Percentiles rank a stretch among this genome's conserved stretches.
Conservation (phyloP, 2,797 vertebrate genomes). For the Oryzias dopingdopingensis region DNA sequence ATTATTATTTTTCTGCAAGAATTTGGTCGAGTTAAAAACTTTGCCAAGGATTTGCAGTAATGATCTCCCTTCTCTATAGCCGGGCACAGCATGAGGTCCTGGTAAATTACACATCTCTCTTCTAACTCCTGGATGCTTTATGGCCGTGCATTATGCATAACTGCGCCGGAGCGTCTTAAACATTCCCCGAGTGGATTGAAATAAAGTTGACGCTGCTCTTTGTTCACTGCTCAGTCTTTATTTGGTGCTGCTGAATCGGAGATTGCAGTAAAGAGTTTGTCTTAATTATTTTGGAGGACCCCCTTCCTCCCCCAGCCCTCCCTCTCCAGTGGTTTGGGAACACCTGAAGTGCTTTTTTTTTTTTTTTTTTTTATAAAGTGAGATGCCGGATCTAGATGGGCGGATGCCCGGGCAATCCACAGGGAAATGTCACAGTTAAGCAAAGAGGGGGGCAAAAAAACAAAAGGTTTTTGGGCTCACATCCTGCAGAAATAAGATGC, state of each 20-base stretch:
- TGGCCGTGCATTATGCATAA: slow-evolving; percentile 80
- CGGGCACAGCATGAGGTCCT: slow-evolving; percentile 72
- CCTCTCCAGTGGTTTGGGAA: slow-evolving; percentile 61
- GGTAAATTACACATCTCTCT: slow-evolving; percentile 79
- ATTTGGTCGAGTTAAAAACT: slow-evolving; percentile 72
- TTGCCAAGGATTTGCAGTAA: slow-evolving; percentile 80
- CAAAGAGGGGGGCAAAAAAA: slow-evolving; percentile 16
- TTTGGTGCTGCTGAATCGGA: slow-evolving; percentile 80
- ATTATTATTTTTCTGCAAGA: slow-evolving; percentile 72
- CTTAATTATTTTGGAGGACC: slow-evolving; percentile 77
- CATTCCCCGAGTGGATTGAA: slow-evolving; percentile 80
- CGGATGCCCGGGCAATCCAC: slow-evolving; percentile 58
- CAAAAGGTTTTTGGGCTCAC: slow-evolving; percentile 11
- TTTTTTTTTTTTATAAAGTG: slow-evolving; percentile 20
- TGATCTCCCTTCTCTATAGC: slow-evolving; percentile 74
- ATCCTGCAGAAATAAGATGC: not conserved
- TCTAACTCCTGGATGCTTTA: slow-evolving; percentile 78
- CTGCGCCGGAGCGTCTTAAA: slow-evolving; percentile 74
- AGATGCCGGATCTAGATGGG: slow-evolving; percentile 69
- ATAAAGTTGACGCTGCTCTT: slow-evolving; percentile 83
- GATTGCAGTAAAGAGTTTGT: slow-evolving; percentile 67
- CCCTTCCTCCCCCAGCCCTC: not conserved
- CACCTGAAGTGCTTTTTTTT: slow-evolving; percentile 75
- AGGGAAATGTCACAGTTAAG: slow-evolving; percentile 53
- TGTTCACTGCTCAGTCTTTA: slow-evolving; percentile 78